Evolutionary conservation across 2,888 invertebrate species (phyloP).

Genomic region (Clostera curtula): DNA sequence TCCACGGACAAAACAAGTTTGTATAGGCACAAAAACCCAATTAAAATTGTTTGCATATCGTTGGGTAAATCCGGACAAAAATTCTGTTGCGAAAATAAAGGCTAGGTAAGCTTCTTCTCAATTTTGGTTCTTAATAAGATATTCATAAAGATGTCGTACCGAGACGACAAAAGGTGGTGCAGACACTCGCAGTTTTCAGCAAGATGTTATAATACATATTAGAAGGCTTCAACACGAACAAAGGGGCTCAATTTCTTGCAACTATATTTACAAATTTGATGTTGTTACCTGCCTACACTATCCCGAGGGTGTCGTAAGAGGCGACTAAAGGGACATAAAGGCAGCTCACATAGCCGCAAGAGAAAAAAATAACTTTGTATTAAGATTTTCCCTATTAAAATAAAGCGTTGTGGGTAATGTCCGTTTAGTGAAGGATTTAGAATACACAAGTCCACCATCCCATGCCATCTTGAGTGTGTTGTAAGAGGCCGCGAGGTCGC

Average conservation of each 20-base stretch:
- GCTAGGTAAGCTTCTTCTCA: slow-evolving; percentile 61
- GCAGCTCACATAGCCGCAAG: no score
- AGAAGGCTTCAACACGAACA: slow-evolving; percentile 30
- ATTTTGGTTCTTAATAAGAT: slow-evolving; percentile 66
- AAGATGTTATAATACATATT: slow-evolving; percentile 52
- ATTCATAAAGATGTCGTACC: slow-evolving; percentile 61
- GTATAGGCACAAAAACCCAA: slow-evolving; percentile 59
- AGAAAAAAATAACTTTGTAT: no score
- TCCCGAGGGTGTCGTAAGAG: no score
- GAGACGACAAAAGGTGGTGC: slow-evolving; percentile 46
- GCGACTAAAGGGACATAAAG: no score
- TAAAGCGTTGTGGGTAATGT: no score
- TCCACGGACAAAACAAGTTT: slow-evolving; percentile 50
- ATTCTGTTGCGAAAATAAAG: slow-evolving; percentile 58
- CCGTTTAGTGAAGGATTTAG: no score
- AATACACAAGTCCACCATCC: no score
- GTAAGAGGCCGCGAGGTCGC: no score
- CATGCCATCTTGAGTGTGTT: no score
- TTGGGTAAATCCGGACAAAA: slow-evolving; percentile 59
- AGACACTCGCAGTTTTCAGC: slow-evolving; percentile 35
- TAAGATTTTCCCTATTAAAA: no score
- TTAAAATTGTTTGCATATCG: slow-evolving; percentile 69
- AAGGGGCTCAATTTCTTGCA: slow-evolving; percentile 20
- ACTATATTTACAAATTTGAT: no score
- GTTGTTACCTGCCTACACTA: no score